Evolutionary conservation across 1,140 invertebrate genomes (phyloP).

Genomic region (Neodiprion virginianus): DNA sequence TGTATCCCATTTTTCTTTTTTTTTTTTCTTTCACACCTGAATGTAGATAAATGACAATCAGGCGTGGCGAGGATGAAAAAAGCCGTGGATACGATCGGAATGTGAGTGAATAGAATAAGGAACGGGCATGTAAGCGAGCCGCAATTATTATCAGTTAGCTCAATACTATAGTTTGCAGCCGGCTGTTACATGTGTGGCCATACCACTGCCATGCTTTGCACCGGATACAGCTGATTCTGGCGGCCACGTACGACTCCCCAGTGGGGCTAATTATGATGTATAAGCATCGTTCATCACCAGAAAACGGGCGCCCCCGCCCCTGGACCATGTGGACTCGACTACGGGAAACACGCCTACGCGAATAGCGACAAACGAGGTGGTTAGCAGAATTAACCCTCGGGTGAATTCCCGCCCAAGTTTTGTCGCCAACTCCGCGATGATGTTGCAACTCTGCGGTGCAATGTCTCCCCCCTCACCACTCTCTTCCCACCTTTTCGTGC

Average conservation of each 20-base stretch:
- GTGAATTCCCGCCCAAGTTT: conserved; percentile 28
- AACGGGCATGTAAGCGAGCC: no score
- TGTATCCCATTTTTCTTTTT: no score
- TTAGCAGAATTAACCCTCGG: conserved; percentile 37
- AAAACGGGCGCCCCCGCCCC: not conserved
- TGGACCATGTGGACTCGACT: not conserved
- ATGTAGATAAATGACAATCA: no score
- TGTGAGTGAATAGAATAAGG: no score
- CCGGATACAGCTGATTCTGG: not conserved
- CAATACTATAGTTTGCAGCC: not conserved
- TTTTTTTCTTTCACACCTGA: no score
- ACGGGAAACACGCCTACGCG: conserved; percentile 22
- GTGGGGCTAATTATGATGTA: conserved; percentile 25
- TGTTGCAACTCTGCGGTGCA: conserved; percentile 3
- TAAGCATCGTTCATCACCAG: conserved; percentile 18
- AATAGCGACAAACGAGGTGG: conserved; percentile 33
- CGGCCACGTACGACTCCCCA: conserved; percentile 6
- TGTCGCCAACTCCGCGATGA: conserved; percentile 13
- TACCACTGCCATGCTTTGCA: not conserved
- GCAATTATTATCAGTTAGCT: not conserved
- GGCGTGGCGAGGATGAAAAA: no score
- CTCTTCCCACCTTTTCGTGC: conserved; percentile 20
- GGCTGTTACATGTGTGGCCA: not conserved
- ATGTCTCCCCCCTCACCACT: conserved; percentile 10
- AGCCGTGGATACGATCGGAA: no score